These are phyloP conservation scores for Epinephelus malabaricus DNA, from an alignment of 2,797 vertebrate species.

Conservation along the genomic window DNA sequence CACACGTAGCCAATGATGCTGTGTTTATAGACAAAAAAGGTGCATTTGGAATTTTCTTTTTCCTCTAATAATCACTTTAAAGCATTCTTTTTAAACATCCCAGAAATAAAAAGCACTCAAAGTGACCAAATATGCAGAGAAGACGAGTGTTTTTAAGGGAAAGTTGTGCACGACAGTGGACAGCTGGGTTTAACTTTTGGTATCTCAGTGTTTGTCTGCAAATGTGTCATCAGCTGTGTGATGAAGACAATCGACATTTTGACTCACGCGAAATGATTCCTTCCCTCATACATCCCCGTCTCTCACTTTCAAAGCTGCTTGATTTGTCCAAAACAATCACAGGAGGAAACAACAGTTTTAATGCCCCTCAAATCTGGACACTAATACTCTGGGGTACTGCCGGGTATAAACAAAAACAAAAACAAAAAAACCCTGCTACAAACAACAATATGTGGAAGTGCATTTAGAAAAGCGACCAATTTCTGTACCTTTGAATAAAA, in stretches of 20 bases:
- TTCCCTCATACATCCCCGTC: conserved; percentile 65
- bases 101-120: conserved; percentile 59
- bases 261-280: conserved; percentile 61
- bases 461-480: conserved; percentile 68
- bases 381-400: conserved; percentile 65
- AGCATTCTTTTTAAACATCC: conserved; percentile 65
- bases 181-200: conserved; percentile 74
- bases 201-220: conserved; percentile 60
- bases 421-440: conserved; percentile 37
- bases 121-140: conserved; percentile 70
- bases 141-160: conserved; percentile 52
- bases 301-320: conserved; percentile 70
- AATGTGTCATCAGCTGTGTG: conserved; percentile 50
- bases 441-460: conserved; percentile 69
- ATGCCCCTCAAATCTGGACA: conserved; percentile 83
- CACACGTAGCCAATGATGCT: conserved; percentile 56
- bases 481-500: conserved; percentile 75
- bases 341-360: conserved; percentile 83
- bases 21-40: conserved; percentile 63
- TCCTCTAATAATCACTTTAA: conserved; percentile 62
- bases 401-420: conserved; percentile 23
- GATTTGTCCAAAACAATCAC: conserved; percentile 83
- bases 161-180: conserved; percentile 58
- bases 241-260: conserved; percentile 57
- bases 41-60: conserved; percentile 61